Base-by-base conservation (phyloP, 2,797 vertebrate species). In the Etheostoma nigrum region DNA sequence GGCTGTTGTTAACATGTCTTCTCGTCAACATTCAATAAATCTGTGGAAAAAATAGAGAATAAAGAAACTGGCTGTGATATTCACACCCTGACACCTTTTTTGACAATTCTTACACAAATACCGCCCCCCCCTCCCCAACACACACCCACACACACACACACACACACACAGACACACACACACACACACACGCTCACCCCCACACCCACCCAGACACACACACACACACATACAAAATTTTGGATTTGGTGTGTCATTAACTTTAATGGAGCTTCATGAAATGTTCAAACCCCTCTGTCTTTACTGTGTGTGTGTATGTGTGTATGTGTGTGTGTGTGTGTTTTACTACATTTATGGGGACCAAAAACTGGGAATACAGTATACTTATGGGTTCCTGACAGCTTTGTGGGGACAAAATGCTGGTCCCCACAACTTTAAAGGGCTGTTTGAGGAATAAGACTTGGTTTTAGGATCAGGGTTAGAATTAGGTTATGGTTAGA, bases 261-360 rank as follows among this genome's bases (percentile, higher is more conserved):
- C 73, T 90, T 88, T 90, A 81, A 89, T 88, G 69, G 79, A 66
- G 74, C 74, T 84, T 86, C 76, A 89, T 91, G 68, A 84, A 82
- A 84, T 70, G 73, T 88, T 83, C 65, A 87, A 83, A 75, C 66
- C 57, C 13, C 52, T 73, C 67, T 77, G 65, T 78, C 79, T 83
- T 78, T 18, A 2, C 36, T 27, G 53, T 36, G 66, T 71, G 55
- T 51, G 49, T 19, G 30, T 18, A 8, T 59, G 27, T 9, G 72
- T 36, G 27, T 59, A 21, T 9, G 72, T 36, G 27, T 27, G 53
- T 36, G 62, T 51, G 49, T 19, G 30, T 18, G 12, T 59, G 27
- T 9, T 68, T 36, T 23, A 23, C 21, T 23, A 23, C 21, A 23
- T 23, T 23, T 23, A 1, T 23, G 21, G 21, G 21, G 21, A 23